These are phyloP conservation scores for Protaetia brevitarsis DNA, from an alignment of 1,140 invertebrate genomes.

Conservation along the genomic window DNA sequence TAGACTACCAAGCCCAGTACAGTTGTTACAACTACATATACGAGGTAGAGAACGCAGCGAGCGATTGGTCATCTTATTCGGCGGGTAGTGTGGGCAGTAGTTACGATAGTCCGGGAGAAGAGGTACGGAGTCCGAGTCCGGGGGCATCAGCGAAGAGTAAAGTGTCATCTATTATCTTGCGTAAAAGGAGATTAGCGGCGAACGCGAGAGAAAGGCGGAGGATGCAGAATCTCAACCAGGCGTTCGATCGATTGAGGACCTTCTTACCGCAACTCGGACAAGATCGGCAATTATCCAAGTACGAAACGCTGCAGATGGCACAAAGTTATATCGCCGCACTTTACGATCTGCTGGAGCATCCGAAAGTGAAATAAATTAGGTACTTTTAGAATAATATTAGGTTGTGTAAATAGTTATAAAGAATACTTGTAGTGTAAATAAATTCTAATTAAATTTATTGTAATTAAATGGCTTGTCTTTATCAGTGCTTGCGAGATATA, in stretches of 20 bases:
- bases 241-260: conserved; percentile 84
- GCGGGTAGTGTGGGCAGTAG: conserved; percentile 30
- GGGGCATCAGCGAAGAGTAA: conserved; percentile 59
- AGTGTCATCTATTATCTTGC: conserved; percentile 72
- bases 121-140: conserved; percentile 34
- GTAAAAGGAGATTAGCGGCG: conserved; percentile 81
- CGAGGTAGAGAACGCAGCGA: not conserved
- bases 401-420: too few species aligned
- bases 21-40: conserved; percentile 20
- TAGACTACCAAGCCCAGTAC: conserved; percentile 3
- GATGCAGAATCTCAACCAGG: conserved; percentile 93
- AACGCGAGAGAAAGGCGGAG: conserved; percentile 87
- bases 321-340: conserved; percentile 91
- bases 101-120: conserved; percentile 41
- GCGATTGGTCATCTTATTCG: conserved; percentile 31
- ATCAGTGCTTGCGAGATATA: too few species aligned
- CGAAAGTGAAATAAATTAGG: not conserved
- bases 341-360: conserved; percentile 63
- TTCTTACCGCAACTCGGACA: conserved; percentile 88
- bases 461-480: too few species aligned
- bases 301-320: conserved; percentile 96
- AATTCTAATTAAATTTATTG: too few species aligned
- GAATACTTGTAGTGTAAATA: too few species aligned
- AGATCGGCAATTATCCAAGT: conserved; percentile 91
- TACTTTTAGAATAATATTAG: too few species aligned